phyloP scores from a whole-genome alignment of 2,113 vertebrate species.

The Baryphthengus martii region DNA sequence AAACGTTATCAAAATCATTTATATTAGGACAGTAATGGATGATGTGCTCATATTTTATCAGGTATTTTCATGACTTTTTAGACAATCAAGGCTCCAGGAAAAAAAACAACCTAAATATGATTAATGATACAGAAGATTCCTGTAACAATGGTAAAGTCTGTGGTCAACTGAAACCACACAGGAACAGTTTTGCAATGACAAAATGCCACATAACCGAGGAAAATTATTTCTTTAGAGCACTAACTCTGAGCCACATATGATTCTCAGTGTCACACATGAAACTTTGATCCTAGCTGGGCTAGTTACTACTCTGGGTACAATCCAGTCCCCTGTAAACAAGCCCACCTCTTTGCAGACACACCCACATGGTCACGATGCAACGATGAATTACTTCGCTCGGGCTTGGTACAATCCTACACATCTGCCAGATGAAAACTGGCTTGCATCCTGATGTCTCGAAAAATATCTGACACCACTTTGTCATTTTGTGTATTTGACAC shows the following conservation, averaged over 20 bases:
- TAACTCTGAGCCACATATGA: background rate
- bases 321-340: background rate
- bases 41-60: background rate
- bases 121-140: background rate
- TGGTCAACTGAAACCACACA: background rate
- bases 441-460: background rate
- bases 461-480: background rate
- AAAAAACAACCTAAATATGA: background rate
- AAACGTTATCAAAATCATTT: conserved; percentile 47
- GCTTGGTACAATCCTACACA: background rate
- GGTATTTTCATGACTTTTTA: background rate
- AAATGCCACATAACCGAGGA: background rate
- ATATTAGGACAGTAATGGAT: conserved; percentile 23
- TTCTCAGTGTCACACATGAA: background rate
- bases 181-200: background rate
- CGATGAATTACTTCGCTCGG: background rate
- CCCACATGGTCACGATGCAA: background rate
- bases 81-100: background rate
- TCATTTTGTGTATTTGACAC: background rate
- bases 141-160: background rate
- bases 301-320: background rate
- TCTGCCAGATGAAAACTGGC: background rate
- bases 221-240: background rate
- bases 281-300: background rate
- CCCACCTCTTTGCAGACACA: background rate